Percentiles rank a stretch among this genome's conserved stretches.
Conservation (phyloP, 2,113 vertebrate genomes). For the Pongo pygmaeus region DNA sequence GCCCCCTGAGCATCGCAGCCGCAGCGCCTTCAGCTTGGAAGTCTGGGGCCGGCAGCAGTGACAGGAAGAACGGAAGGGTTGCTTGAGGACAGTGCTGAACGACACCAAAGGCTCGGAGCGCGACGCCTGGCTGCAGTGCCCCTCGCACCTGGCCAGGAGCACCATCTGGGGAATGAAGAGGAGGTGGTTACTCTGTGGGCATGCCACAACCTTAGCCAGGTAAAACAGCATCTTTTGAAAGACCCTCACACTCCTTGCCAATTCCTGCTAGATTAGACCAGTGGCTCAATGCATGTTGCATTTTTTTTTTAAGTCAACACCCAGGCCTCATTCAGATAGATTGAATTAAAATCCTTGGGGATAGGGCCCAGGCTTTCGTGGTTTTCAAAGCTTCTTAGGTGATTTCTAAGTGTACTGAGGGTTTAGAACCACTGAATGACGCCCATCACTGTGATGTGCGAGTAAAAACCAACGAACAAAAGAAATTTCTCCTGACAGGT, state of each 20-base stretch:
- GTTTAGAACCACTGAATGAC: background rate
- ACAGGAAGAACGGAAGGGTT: slow-evolving; percentile 96
- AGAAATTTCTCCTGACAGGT: background rate
- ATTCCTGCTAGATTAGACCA: background rate
- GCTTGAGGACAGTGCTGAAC: slow-evolving; percentile 96
- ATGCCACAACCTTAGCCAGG: background rate
- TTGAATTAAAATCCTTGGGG: background rate
- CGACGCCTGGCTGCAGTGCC: slow-evolving; percentile 94
- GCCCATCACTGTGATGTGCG: background rate
- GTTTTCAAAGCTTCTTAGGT: slow-evolving; percentile 8
- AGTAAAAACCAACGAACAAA: slow-evolving; percentile 12
- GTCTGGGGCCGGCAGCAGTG: slow-evolving; percentile 97
- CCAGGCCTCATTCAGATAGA: background rate
- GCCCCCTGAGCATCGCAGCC: slow-evolving; percentile 93
- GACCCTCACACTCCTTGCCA: background rate
- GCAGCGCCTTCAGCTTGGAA: slow-evolving; percentile 97
- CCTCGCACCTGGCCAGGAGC: slow-evolving; percentile 95
- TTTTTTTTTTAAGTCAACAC: background rate
- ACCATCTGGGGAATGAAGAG: slow-evolving; percentile 90
- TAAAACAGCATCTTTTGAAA: slow-evolving; percentile 1
- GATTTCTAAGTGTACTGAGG: background rate
- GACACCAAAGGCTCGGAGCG: slow-evolving; percentile 96
- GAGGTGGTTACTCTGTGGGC: background rate
- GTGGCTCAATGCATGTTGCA: background rate
- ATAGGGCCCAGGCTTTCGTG: background rate